Base-by-base conservation (phyloP, 2,797 vertebrate species). In the Enteromius viviparus region DNA sequence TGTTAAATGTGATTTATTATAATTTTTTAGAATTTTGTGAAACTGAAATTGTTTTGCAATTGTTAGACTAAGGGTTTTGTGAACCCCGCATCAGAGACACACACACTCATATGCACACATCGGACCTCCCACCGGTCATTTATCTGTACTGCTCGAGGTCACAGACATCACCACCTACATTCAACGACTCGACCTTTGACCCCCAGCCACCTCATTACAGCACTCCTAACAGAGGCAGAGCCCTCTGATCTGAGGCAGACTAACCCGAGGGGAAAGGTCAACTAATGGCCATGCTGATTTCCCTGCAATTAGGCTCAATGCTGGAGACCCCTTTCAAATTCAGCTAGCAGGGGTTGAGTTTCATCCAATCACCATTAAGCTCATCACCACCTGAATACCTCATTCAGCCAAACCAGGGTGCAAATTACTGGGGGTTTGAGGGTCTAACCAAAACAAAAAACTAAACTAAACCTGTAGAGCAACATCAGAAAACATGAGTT, bases 181-280 rank as follows among this genome's bases (percentile, higher is more conserved):
- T 87, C 88, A 87, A 82, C 47, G 58, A 85, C 84, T 66, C 85
- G 88, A 90, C 91, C 92, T 92, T 78, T 92, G 92, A 92, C 90
- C 92, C 86, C 74, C 47, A 80, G 86, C 86, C 92, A 89, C 89
- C 91, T 94, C 90, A 87, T 94, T 91, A 92, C 85, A 85, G 85
- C 84, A 85, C 84, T 89, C 87, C 84, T 87, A 86, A 89, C 85
- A 84, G 82, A 80, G 58, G 9, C 78, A 83, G 87, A 79, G 88
- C 21, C 62, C 88, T 92, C 88, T 87, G 84, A 87, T 87, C 84
- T 75, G 70, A 84, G 66, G 60, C 11, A 37, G 26, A 65, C 3
- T 11, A 49, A 60, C 26, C 49, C 19, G 32, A 51, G 68, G 80
- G 80, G 23, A 88, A 79, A 83, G 82, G 85, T 80, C 60, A 86